Evolutionary conservation across 2,888 invertebrate species (phyloP), one percentile per base, ranked within the genome.

Genomic region (Perithous albicinctus): DNA sequence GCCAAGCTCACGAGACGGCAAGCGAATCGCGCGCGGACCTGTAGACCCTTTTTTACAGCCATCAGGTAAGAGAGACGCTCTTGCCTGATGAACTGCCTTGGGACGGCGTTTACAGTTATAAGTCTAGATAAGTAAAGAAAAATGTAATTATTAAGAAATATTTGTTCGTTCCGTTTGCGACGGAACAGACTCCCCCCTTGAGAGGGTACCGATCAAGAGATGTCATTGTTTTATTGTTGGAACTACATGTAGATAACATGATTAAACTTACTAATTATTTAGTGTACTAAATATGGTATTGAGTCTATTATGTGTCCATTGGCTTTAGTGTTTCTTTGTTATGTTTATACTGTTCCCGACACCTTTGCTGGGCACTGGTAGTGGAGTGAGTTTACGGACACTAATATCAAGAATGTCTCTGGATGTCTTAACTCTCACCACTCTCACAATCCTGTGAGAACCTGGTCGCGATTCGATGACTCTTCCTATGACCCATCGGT

Each of bases 161-260:
- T 32, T 32, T 32, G 32, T 7, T 32, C 32, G 32, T 32, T 32
- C 32, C 32, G 32, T n/a, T n/a, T n/a, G n/a, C n/a, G n/a, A n/a
- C n/a, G n/a, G n/a, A n/a, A n/a, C n/a, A n/a, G n/a, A n/a, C 69
- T 69, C 69, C 51, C 69, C 69, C 69, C 69, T 69, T 69, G 51
- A 48, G 69, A 69, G 69, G 32, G 35, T 51, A 51, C 51, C 69
- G 69, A 69, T 69, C 69, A 69, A 69, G 69, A n/a, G n/a, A n/a
- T n/a, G n/a, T n/a, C n/a, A n/a, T n/a, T n/a, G n/a, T n/a, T n/a
- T n/a, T n/a, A n/a, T n/a, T n/a, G n/a, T n/a, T n/a, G n/a, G n/a
- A n/a, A n/a, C n/a, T n/a, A n/a, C n/a, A n/a, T n/a, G n/a, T n/a
- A n/a, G n/a, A n/a, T n/a, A n/a, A n/a, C n/a, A n/a, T n/a, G n/a